phyloP scores from a whole-genome alignment of 2,888 invertebrate species.

The Alitta virens region DNA sequence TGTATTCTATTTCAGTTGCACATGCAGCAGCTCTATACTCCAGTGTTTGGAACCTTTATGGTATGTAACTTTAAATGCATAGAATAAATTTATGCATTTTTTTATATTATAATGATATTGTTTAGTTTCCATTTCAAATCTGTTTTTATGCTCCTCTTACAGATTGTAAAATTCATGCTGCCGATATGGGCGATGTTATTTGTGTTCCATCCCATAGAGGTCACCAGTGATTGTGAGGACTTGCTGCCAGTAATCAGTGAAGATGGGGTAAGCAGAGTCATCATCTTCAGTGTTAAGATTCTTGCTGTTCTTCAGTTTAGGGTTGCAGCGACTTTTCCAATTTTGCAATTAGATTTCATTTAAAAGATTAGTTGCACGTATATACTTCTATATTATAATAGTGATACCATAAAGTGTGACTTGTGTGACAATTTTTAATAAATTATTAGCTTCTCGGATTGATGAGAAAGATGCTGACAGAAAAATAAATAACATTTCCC shows the following conservation, averaged over 20 bases:
- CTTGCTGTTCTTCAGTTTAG: too few relatives aligned
- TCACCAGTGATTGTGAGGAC: conserved; percentile 37
- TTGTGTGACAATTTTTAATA: too few relatives aligned
- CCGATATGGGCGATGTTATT: conserved; percentile 57
- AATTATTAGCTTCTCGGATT: too few relatives aligned
- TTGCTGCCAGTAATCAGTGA: conserved; percentile 45
- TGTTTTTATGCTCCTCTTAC: conserved; percentile 17
- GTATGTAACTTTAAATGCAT: conserved; percentile 36
- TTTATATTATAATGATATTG: neutral
- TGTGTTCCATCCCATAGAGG: conserved; percentile 50
- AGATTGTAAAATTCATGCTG: conserved; percentile 52
- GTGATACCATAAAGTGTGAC: too few relatives aligned
- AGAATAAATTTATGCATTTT: neutral
- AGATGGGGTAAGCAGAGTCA: conserved; percentile 48
- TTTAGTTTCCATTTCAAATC: too few relatives aligned
- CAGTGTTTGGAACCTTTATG: conserved; percentile 51
- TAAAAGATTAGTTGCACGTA: too few relatives aligned
- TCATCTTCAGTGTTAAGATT: too few relatives aligned
- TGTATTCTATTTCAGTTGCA: conserved; percentile 59
- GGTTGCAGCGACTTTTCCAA: too few relatives aligned
- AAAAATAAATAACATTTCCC: too few relatives aligned
- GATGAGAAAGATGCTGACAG: too few relatives aligned
- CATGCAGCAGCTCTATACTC: conserved; percentile 56
- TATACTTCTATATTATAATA: too few relatives aligned
- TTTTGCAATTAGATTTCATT: too few relatives aligned